Evolutionary conservation across 2,888 invertebrate species (phyloP).

Genomic region (Sphinx pinastri): DNA sequence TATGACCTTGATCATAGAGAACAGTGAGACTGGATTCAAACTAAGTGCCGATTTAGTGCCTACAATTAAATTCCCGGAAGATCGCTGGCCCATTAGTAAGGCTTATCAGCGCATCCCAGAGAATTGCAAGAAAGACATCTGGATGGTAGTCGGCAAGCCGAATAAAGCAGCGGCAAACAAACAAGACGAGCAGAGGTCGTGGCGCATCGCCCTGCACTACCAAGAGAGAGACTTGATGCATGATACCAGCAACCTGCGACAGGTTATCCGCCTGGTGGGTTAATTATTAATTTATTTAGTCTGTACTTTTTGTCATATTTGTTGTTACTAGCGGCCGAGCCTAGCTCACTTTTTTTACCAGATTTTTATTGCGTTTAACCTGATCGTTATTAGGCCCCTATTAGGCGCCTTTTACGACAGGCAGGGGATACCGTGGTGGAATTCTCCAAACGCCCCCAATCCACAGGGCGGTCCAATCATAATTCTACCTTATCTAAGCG

Average conservation of each 20-base stretch:
- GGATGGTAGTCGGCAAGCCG: constrained; percentile 74
- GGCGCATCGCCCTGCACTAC: constrained; percentile 82
- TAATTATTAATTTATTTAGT: too few species aligned
- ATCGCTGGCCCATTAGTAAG: constrained; percentile 65
- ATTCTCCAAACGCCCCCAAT: too few species aligned
- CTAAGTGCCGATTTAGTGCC: constrained; percentile 83
- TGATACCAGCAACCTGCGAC: constrained; percentile 62
- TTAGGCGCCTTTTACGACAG: too few species aligned
- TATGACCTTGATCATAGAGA: constrained; percentile 74
- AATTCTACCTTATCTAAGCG: too few species aligned
- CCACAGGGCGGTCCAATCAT: too few species aligned
- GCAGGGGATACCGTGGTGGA: too few species aligned
- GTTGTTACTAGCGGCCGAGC: background rate
- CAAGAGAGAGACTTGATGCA: constrained; percentile 78
- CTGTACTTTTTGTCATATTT: background rate
- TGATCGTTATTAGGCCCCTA: too few species aligned
- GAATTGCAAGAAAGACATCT: constrained; percentile 56
- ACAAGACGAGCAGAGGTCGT: constrained; percentile 59
- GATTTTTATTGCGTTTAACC: too few species aligned
- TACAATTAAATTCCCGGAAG: constrained; percentile 72
- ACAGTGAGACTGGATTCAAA: constrained; percentile 47
- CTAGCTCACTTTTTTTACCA: background rate
- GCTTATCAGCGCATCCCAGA: constrained; percentile 49
- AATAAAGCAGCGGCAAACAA: constrained; percentile 48
- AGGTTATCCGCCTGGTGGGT: constrained; percentile 71